Conservation (phyloP, 2,113 vertebrate species). For the Vanacampus margaritifer region DNA sequence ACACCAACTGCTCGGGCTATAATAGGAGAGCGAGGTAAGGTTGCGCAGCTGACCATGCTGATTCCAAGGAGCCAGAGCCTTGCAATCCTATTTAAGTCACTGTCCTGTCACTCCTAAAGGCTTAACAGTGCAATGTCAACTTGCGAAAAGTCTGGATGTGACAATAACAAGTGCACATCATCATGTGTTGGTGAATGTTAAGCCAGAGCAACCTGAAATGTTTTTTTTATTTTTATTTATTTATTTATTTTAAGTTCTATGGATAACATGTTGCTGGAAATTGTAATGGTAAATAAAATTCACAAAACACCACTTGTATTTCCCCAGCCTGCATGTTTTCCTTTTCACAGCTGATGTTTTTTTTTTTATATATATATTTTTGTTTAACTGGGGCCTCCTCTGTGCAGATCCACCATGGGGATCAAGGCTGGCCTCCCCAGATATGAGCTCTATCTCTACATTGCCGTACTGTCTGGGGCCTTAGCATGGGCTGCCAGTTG, state of each 20-base stretch:
- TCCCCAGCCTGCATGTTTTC: not conserved
- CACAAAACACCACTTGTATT: not conserved
- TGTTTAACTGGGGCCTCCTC: conserved; percentile 29
- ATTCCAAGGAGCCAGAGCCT: conserved; percentile 65
- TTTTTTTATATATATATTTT: too few species aligned
- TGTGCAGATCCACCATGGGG: conserved; percentile 75
- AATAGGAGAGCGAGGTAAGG: conserved; percentile 76
- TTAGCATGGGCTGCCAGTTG: conserved; percentile 84
- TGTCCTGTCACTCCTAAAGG: conserved; percentile 31
- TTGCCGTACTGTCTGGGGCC: conserved; percentile 76
- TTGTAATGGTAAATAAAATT: not conserved
- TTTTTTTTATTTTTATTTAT: not conserved
- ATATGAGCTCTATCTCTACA: conserved; percentile 89
- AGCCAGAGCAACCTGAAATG: not conserved
- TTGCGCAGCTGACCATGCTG: conserved; percentile 76
- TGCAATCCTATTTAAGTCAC: conserved; percentile 74
- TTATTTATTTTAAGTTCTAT: not conserved
- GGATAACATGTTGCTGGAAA: not conserved
- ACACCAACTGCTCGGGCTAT: conserved; percentile 72
- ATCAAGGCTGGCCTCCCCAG: conserved; percentile 83
- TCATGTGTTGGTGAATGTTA: not conserved
- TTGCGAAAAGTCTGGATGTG: conserved; percentile 1
- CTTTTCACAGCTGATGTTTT: not conserved
- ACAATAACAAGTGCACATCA: not conserved
- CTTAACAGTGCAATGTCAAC: conserved; percentile 38